Evolutionary conservation across 2,888 invertebrate genomes (phyloP), one percentile per base, ranked within the genome.

Genomic region (Cephus sareptanus): DNA sequence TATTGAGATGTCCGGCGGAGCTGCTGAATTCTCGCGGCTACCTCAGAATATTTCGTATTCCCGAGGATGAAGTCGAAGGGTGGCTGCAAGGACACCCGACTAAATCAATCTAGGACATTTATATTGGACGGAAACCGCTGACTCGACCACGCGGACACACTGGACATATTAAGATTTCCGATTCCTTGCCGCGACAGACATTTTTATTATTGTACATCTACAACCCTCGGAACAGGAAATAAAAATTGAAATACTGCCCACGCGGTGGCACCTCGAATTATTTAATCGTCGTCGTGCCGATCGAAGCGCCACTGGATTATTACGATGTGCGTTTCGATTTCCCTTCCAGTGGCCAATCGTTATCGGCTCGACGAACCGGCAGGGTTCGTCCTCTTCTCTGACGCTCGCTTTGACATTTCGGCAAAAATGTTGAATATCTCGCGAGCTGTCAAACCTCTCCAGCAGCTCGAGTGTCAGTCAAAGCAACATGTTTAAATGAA

Each of bases 131-230:
- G 86, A 89, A 90, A 90, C 87, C 84, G 91, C 91, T 90, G 90
- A 90, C 90, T 85, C 84, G 30, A 9, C 75, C 70, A n/a, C 69
- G 74, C 78, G 81, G 79, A 79, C 80, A 79, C 77, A 79, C 81
- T 76, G 86, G 85, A 88, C 88, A 91, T 91, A 91, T 91, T 91
- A 91, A 90, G 91, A 91, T 91, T 91, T 90, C 89, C 87, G 88
- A 87, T 89, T 86, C 84, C 76, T 81, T 78, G 83, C 77, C 76
- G 81, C 76, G 81, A 77, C 77, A 79, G 87, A 86, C 87, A 84
- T 85, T 90, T 89, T 90, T 90, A 89, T 89, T 89, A 89, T 88
- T 88, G 85, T 87, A 83, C 80, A 83, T 82, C 82, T 78, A 79
- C 78, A 79, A 78, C 80, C 82, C 75, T 79, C 76, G 81, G 77